A percentile compares a stretch with the other conserved stretches of the same genome.
Evolutionary conservation across 1,140 invertebrate genomes (phyloP).

Genomic region (Trinorchestia longiramus): DNA sequence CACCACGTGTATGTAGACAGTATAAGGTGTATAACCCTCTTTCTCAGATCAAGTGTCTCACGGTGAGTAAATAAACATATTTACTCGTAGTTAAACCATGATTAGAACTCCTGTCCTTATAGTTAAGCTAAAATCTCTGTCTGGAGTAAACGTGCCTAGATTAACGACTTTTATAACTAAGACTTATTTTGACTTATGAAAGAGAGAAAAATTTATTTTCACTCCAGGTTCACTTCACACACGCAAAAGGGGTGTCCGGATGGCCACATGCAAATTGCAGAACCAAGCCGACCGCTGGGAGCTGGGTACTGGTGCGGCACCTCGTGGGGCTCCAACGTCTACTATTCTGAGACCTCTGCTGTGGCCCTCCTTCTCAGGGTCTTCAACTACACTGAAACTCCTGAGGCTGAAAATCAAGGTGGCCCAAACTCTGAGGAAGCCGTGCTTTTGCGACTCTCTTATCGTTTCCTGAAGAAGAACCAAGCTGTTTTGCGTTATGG

Average conservation of each 20-base stretch:
- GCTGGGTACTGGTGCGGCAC: conserved; percentile 88
- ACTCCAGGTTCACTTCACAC: conserved; percentile 62
- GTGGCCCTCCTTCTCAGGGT: conserved; percentile 82
- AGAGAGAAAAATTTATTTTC: not conserved
- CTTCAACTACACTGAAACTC: conserved; percentile 75
- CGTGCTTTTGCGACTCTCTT: conserved; percentile 79
- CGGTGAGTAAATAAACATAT: not conserved
- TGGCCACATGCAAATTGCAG: conserved; percentile 83
- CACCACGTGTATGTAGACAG: not conserved
- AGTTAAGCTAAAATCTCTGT: not conserved
- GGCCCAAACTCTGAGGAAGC: conserved; percentile 57
- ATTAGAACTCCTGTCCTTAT: not conserved
- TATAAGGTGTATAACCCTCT: not conserved
- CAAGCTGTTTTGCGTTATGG: conserved; percentile 83
- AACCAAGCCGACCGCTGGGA: conserved; percentile 78
- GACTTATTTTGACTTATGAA: not conserved
- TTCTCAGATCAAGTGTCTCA: not conserved
- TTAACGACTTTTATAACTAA: not conserved
- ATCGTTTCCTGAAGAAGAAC: conserved; percentile 82
- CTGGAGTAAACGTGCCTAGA: not conserved
- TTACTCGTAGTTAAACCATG: not conserved
- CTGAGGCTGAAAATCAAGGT: conserved; percentile 69
- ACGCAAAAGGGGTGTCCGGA: conserved; percentile 80
- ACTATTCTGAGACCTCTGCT: conserved; percentile 84
- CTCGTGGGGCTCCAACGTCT: conserved; percentile 86